phyloP scores from a whole-genome alignment of 2,113 vertebrate genomes.

The Tretioscincus oriximinensis region DNA sequence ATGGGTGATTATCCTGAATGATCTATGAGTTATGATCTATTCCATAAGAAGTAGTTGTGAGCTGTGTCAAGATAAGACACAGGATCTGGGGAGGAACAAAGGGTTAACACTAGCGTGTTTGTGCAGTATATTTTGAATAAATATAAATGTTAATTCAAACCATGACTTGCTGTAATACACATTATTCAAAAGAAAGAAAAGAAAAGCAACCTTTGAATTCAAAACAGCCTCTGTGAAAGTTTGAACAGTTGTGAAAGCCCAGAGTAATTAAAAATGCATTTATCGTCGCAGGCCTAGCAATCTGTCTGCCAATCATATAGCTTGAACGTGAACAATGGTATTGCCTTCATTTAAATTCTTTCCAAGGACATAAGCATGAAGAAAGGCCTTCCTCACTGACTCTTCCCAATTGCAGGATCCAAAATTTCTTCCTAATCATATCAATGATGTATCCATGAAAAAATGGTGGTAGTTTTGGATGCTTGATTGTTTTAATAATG shows the following conservation, averaged over 20 bases:
- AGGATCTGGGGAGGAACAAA: neutral
- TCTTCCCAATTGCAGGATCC: constrained; percentile 21
- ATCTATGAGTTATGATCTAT: neutral
- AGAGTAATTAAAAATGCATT: constrained; percentile 23
- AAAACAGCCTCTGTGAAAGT: constrained; percentile 44
- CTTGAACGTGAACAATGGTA: constrained; percentile 20
- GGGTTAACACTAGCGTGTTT: constrained; percentile 16
- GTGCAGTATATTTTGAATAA: neutral
- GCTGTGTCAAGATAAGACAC: constrained; percentile 7
- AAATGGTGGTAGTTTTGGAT: constrained; percentile 39
- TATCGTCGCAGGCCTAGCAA: constrained; percentile 24
- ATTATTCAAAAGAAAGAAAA: constrained; percentile 37
- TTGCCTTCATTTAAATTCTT: neutral
- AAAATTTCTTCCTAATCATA: constrained; percentile 39
- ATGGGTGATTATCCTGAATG: neutral
- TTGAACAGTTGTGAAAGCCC: constrained; percentile 30
- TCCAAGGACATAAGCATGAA: constrained; percentile 18
- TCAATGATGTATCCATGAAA: constrained; percentile 54
- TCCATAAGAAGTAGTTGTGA: constrained; percentile 4
- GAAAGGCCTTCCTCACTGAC: neutral
- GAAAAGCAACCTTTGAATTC: constrained; percentile 29
- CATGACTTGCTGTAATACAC: neutral
- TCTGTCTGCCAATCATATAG: constrained; percentile 1
- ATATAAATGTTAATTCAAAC: constrained; percentile 44
- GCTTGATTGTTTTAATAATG: constrained; percentile 48